phyloP scores from a whole-genome alignment of 2,888 invertebrate species.

The Yponomeuta evonymella region DNA sequence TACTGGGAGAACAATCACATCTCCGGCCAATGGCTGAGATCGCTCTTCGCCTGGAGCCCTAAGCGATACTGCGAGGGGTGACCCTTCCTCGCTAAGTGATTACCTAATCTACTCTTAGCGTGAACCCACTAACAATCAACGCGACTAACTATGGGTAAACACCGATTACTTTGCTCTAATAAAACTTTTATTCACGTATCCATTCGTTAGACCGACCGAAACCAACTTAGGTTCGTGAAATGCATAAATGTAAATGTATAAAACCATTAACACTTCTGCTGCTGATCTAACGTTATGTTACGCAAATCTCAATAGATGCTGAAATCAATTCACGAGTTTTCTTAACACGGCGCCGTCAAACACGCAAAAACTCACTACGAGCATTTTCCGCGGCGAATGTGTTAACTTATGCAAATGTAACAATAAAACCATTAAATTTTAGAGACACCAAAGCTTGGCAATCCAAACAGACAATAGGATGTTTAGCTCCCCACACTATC shows the following conservation, averaged over 20 bases:
- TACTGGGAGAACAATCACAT: constrained; percentile 4
- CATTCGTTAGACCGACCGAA: not conserved
- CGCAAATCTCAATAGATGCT: too few relatives aligned
- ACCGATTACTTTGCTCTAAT: constrained; percentile 27
- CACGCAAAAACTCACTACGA: too few relatives aligned
- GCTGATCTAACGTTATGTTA: too few relatives aligned
- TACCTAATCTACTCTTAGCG: constrained; percentile 54
- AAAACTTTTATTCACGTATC: constrained; percentile 17
- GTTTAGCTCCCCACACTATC: constrained; percentile 27
- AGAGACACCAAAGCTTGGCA: constrained; percentile 37
- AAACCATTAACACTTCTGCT: too few relatives aligned
- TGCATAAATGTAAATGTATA: too few relatives aligned
- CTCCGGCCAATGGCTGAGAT: not conserved
- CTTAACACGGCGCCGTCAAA: too few relatives aligned
- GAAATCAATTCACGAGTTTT: too few relatives aligned
- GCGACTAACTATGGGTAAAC: constrained; percentile 59
- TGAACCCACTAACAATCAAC: constrained; percentile 53
- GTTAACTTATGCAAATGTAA: not conserved
- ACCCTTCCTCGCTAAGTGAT: constrained; percentile 55
- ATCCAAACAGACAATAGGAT: constrained; percentile 33
- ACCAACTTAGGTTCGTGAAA: not conserved
- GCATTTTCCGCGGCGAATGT: not conserved
- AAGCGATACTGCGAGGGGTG: constrained; percentile 23
- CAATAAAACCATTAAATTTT: constrained; percentile 48
- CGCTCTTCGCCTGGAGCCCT: not conserved